Evolutionary conservation across 2,888 invertebrate genomes (phyloP).

Genomic region (Thumatha senex): DNA sequence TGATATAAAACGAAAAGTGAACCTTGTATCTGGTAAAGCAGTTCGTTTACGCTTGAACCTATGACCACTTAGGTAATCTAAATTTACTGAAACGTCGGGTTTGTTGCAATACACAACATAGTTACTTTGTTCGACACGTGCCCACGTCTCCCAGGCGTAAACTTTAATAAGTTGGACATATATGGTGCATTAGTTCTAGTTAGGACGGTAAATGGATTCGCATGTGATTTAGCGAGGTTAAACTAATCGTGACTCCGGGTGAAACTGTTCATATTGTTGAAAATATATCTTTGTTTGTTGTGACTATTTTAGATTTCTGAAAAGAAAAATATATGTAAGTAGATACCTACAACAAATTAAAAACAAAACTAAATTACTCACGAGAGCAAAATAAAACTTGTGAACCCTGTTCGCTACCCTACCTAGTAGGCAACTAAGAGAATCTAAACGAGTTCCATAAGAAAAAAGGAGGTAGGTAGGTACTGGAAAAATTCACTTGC

Average conservation of each 20-base stretch:
- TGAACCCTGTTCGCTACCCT: too few relatives aligned
- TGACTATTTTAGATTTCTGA: neutral
- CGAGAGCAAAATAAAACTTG: too few relatives aligned
- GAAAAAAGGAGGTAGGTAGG: too few relatives aligned
- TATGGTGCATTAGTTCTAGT: constrained; percentile 71
- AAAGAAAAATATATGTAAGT: too few relatives aligned
- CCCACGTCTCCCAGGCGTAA: constrained; percentile 64
- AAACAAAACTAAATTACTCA: too few relatives aligned
- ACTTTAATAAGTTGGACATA: constrained; percentile 66
- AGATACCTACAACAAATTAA: too few relatives aligned
- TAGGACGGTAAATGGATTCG: constrained; percentile 56
- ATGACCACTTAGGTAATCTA: constrained; percentile 14
- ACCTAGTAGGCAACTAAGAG: too few relatives aligned
- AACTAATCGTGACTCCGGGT: constrained; percentile 5
- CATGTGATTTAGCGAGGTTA: constrained; percentile 40
- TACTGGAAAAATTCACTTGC: too few relatives aligned
- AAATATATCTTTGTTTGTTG: neutral
- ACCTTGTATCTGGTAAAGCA: neutral
- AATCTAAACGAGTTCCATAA: too few relatives aligned
- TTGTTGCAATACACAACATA: constrained; percentile 31
- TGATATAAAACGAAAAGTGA: too few relatives aligned
- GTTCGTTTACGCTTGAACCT: constrained; percentile 4
- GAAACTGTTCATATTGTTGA: neutral
- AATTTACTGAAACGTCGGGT: constrained; percentile 29
- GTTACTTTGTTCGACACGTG: constrained; percentile 42